Percentiles rank a stretch among this genome's conserved stretches.
These are phyloP conservation scores for Pongo pygmaeus DNA, from an alignment of 2,113 vertebrate genomes.

Conservation along the genomic window DNA sequence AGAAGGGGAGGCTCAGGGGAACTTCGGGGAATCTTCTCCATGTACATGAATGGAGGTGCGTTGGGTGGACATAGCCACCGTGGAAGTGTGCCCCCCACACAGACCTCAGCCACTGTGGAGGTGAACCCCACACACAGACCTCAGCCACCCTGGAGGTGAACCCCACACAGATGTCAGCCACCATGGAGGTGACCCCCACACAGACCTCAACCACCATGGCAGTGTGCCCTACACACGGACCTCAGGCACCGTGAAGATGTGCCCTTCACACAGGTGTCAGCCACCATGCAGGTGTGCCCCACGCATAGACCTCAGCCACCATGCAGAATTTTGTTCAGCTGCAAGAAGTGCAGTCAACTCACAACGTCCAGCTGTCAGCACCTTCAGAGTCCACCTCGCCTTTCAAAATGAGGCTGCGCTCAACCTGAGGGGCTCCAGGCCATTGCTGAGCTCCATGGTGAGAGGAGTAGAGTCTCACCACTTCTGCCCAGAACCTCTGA, in stretches of 20 bases:
- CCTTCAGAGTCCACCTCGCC: neutral
- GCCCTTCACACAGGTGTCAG: too few relatives aligned
- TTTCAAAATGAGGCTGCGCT: neutral
- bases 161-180: too few relatives aligned
- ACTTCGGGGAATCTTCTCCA: neutral
- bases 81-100: too few relatives aligned
- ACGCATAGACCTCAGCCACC: neutral
- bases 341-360: neutral
- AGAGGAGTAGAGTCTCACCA: neutral
- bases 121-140: accelerated
- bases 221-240: too few relatives aligned
- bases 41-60: accelerated
- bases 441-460: accelerated
- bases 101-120: too few relatives aligned
- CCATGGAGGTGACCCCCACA: accelerated
- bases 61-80: neutral
- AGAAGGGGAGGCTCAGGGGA: neutral
- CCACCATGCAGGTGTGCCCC: too few relatives aligned
- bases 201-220: too few relatives aligned
- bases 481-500: neutral
- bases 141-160: neutral
- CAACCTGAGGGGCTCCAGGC: neutral
- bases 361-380: neutral
- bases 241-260: too few relatives aligned
- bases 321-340: neutral